Evolutionary conservation across 2,113 vertebrate genomes (phyloP), one percentile per base, ranked within the genome.

Genomic region (Progne subis): DNA sequence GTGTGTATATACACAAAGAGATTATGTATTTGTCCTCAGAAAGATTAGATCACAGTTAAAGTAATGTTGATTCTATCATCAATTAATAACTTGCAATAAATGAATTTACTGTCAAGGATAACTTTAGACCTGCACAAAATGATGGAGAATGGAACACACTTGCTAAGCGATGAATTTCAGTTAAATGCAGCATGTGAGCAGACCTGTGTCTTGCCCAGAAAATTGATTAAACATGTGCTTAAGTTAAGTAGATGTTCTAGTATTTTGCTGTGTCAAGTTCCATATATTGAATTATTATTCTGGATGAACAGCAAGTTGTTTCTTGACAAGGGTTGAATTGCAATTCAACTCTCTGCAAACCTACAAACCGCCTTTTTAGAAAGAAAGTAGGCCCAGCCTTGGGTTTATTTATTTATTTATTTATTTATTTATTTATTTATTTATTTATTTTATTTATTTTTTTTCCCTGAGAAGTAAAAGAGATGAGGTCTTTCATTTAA

Each of bases 1-100:
- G 0, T 5, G 4, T 31, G 0, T 9, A 6, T 12, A 20, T 5
- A 21, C 6, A 37, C 0, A 53, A 1, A 67, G 13, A 41, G 17
- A 43, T 31, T 28, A 25, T 32, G 8, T 20, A 23, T 95, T 74
- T 84, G 3, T 75, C 43, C 12, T 71, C 26, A 57, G n/a, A 84
- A 87, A 47, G 56, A 28, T 78, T 57, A 67, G 46, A 18, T 87
- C 16, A 25, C 17, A 8, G 16, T 37, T 72, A 57, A 88, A 77
- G 9, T 49, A 52, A 29, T 21, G 39, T 64, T 56, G 8, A 44
- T 64, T 81, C 61, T 47, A n/a, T 26, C 18, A 70, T 67, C 31
- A 74, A 34, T 60, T 43, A 55, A 65, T 74, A 74, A 44, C 31
- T 43, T 44, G 5, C 15, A 65, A 56, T 44, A 57, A 86, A 77